A percentile compares a stretch with the other conserved stretches of the same genome.
Conservation (phyloP, 2,113 vertebrate genomes). For the Dendropsophus ebraccatus region DNA sequence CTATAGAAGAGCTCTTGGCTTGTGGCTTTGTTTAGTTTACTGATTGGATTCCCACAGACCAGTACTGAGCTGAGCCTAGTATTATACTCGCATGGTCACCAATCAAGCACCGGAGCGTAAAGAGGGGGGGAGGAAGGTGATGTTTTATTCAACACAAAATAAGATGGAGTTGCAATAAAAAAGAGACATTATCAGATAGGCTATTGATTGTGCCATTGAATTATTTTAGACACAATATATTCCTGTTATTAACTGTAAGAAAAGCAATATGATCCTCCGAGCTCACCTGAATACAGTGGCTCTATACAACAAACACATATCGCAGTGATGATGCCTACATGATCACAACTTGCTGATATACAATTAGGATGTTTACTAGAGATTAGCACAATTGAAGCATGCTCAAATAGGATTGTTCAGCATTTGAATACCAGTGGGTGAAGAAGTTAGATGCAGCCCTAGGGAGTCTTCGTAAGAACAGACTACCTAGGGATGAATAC, state of each 20-base stretch:
- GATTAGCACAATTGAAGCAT: no score
- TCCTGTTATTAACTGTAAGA: background rate
- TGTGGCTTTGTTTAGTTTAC: conserved; percentile 55
- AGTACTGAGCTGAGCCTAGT: conserved; percentile 44
- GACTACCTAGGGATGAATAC: no score
- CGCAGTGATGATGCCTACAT: background rate
- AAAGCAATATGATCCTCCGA: background rate
- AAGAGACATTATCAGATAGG: background rate
- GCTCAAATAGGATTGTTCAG: no score
- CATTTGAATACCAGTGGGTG: no score
- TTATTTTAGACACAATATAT: background rate
- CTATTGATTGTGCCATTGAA: conserved; percentile 39
- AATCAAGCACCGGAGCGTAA: conserved; percentile 42
- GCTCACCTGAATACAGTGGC: background rate
- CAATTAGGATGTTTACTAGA: no score
- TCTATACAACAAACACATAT: background rate
- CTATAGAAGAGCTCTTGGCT: conserved; percentile 54
- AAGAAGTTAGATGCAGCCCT: no score
- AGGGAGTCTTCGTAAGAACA: no score
- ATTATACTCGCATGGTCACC: conserved; percentile 50
- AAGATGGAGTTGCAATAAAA: background rate
- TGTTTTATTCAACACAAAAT: conserved; percentile 42
- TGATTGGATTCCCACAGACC: conserved; percentile 57
- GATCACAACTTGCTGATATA: no score
- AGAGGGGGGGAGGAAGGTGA: conserved; percentile 18